These are phyloP conservation scores for Drosophila merina DNA, from an alignment of 2,888 invertebrate genomes.

Conservation along the genomic window DNA sequence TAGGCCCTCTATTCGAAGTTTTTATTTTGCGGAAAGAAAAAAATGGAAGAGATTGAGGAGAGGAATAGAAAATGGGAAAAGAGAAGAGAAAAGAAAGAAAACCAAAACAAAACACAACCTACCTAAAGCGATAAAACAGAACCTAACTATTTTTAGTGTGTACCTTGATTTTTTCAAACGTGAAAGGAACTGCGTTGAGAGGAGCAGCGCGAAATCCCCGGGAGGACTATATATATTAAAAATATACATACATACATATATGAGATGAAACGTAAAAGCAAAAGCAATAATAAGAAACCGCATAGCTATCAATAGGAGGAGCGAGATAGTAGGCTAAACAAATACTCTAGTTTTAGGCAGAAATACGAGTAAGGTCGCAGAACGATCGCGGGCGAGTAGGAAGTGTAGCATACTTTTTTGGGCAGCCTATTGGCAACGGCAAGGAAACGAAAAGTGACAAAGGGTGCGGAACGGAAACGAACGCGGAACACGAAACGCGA, in stretches of 20 bases:
- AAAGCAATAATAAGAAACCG: constrained; percentile 76
- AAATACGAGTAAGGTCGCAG: constrained; percentile 28
- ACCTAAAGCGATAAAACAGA: constrained; percentile 72
- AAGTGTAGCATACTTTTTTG: constrained; percentile 63
- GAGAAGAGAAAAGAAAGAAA: constrained; percentile 11
- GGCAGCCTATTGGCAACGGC: constrained; percentile 63
- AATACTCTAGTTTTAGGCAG: constrained; percentile 42
- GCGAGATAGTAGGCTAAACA: constrained; percentile 57
- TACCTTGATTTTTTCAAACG: constrained; percentile 75
- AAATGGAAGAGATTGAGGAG: constrained; percentile 11
- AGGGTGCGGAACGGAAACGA: not conserved
- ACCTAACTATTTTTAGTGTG: constrained; percentile 82
- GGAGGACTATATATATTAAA: constrained; percentile 40
- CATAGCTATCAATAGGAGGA: constrained; percentile 70
- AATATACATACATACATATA: constrained; percentile 51
- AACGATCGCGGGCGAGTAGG: constrained; percentile 40
- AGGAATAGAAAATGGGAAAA: not conserved
- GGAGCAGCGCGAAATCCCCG: constrained; percentile 48
- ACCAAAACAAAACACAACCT: constrained; percentile 61
- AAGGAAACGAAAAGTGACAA: constrained; percentile 16
- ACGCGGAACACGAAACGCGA: constrained; percentile 1
- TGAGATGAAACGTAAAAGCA: constrained; percentile 62
- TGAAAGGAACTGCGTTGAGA: constrained; percentile 54
- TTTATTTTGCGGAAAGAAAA: constrained; percentile 53
- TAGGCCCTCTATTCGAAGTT: constrained; percentile 65